phyloP scores from a whole-genome alignment of 2,797 vertebrate species.

The Ambastaia sidthimunki region DNA sequence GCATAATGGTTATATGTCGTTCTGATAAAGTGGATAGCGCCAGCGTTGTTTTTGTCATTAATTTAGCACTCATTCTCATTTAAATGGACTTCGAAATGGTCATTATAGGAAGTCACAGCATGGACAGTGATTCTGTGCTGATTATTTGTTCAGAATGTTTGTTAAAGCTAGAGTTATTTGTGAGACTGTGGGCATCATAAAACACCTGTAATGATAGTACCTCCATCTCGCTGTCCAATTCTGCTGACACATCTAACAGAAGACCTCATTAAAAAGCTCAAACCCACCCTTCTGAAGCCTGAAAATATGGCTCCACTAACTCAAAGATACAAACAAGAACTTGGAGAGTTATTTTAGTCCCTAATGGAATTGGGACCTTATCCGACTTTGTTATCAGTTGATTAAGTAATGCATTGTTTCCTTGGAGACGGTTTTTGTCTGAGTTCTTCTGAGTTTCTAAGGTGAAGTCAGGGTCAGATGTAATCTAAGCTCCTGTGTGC shows the following conservation, averaged over 20 bases:
- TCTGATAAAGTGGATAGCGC: constrained; percentile 14
- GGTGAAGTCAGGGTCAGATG: constrained; percentile 82
- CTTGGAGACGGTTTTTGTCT: constrained; percentile 63
- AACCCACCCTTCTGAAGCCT: constrained; percentile 34
- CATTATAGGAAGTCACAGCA: background rate
- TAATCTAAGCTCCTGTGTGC: constrained; percentile 67
- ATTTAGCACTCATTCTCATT: constrained; percentile 11
- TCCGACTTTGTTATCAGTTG: constrained; percentile 78
- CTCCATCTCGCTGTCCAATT: constrained; percentile 51
- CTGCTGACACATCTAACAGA: constrained; percentile 62
- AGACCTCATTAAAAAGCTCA: constrained; percentile 63
- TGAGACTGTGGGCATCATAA: constrained; percentile 38
- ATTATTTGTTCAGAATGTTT: constrained; percentile 23
- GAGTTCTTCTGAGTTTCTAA: constrained; percentile 62
- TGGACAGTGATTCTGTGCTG: background rate
- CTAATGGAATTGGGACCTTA: constrained; percentile 79
- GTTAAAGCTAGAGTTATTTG: constrained; percentile 14
- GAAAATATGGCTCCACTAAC: constrained; percentile 60
- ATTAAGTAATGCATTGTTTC: constrained; percentile 77
- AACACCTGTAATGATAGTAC: constrained; percentile 40
- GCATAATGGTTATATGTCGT: constrained; percentile 7
- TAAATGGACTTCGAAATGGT: constrained; percentile 24
- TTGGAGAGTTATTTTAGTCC: constrained; percentile 71
- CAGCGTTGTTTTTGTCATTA: constrained; percentile 7
- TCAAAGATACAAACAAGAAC: constrained; percentile 62